Percentiles rank a stretch among this genome's conserved stretches.
Conservation (phyloP, 92 coral and sea anemone genomes). For the Plumapathes pennacea region DNA sequence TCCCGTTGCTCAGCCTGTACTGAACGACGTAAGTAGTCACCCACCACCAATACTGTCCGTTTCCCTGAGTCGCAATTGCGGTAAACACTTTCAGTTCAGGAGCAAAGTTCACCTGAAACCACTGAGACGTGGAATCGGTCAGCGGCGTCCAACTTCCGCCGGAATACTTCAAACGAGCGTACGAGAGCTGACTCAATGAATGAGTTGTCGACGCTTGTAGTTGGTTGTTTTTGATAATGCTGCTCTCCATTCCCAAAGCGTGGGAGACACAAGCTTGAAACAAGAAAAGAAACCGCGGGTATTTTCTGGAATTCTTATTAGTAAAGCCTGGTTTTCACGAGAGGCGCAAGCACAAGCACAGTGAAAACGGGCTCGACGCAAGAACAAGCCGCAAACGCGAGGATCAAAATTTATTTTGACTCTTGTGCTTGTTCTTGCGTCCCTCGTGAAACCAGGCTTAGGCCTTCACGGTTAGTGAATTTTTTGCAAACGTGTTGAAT, state of each 20-base stretch:
- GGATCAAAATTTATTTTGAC: too few relatives aligned
- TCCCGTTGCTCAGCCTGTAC: constrained; percentile 5
- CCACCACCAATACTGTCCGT: constrained; percentile 53
- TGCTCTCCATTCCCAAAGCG: constrained; percentile 69
- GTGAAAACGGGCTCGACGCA: neutral
- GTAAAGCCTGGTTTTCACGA: neutral
- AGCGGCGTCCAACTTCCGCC: constrained; percentile 59
- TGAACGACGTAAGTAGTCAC: constrained; percentile 29
- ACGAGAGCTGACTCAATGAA: neutral
- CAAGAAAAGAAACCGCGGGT: neutral
- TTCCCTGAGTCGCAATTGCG: constrained; percentile 70
- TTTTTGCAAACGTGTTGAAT: too few relatives aligned
- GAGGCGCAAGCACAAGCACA: neutral
- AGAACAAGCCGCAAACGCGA: too few relatives aligned
- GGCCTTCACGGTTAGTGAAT: too few relatives aligned
- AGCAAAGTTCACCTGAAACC: constrained; percentile 55
- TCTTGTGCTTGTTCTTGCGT: too few relatives aligned
- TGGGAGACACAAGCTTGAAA: constrained; percentile 45
- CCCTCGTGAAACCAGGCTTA: too few relatives aligned
- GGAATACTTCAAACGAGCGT: constrained; percentile 44
- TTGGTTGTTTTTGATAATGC: constrained; percentile 16
- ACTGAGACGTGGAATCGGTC: constrained; percentile 27
- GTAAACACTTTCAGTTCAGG: constrained; percentile 57
- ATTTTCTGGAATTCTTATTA: too few relatives aligned
- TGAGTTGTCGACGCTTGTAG: constrained; percentile 23